Evolutionary conservation across 2,797 vertebrate genomes (phyloP).

Genomic region (Paratrypauchen microcephalus): DNA sequence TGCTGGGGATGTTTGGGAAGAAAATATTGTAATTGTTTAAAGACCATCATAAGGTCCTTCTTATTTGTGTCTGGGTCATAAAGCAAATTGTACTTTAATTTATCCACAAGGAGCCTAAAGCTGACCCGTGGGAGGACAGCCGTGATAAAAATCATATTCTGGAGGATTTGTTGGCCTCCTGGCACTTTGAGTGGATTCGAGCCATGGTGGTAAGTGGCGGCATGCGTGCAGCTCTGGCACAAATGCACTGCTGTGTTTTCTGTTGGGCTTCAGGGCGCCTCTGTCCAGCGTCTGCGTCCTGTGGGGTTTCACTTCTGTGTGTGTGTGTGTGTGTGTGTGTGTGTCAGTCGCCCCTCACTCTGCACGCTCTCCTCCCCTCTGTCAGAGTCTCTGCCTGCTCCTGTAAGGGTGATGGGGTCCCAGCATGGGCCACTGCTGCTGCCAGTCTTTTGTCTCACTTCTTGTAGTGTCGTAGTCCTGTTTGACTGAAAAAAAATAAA

Average conservation of each 20-base stretch:
- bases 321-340: constrained; percentile 19
- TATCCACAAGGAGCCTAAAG: constrained; percentile 82
- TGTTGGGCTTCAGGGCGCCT: constrained; percentile 54
- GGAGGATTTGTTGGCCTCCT: constrained; percentile 85
- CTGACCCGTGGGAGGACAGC: constrained; percentile 75
- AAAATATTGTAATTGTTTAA: constrained; percentile 24
- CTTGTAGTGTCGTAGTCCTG: constrained; percentile 41
- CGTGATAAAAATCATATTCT: constrained; percentile 81
- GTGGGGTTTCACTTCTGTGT: constrained; percentile 50
- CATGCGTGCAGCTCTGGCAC: constrained; percentile 61
- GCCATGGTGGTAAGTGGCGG: constrained; percentile 82
- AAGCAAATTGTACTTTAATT: constrained; percentile 72
- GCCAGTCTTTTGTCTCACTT: constrained; percentile 50
- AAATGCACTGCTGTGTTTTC: constrained; percentile 58
- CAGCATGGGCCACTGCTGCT: constrained; percentile 56
- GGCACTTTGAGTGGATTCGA: constrained; percentile 85
- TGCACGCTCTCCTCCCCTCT: constrained; percentile 56
- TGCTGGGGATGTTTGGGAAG: constrained; percentile 24
- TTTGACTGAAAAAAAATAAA: constrained; percentile 7
- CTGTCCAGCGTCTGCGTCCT: constrained; percentile 50
- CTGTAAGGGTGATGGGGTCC: constrained; percentile 50
- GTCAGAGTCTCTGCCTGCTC: constrained; percentile 50
- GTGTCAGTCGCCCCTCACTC: constrained; percentile 32
- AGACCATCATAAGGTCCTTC: constrained; percentile 15
- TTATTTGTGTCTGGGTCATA: constrained; percentile 55